Percentiles rank a stretch among this genome's conserved stretches.
Evolutionary conservation across 2,888 invertebrate genomes (phyloP).

Genomic region (Stenodera caucasica): DNA sequence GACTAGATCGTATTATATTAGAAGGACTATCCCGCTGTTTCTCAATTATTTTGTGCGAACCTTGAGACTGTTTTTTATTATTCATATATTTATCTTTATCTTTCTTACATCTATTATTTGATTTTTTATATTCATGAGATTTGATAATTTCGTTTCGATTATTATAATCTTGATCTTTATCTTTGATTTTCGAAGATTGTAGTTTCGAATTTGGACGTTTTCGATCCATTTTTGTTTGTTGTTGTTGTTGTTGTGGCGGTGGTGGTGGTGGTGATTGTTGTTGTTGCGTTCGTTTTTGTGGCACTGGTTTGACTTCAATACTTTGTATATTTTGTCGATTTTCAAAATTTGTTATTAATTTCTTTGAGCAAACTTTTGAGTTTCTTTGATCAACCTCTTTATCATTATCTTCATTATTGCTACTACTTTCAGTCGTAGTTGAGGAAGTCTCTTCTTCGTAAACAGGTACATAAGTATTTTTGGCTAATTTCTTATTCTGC

Average conservation of each 20-base stretch:
- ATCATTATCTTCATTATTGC: conserved; percentile 62
- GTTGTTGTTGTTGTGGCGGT: conserved; percentile 17
- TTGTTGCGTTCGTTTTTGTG: conserved; percentile 27
- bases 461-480: conserved; percentile 44
- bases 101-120: conserved; percentile 12
- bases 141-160: background rate
- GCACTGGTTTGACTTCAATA: conserved; percentile 27
- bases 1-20: conserved; percentile 2
- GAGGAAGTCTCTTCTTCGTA: conserved; percentile 71
- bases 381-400: conserved; percentile 43
- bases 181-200: background rate
- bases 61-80: conserved; percentile 14
- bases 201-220: conserved; percentile 18
- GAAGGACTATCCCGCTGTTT: conserved; percentile 23
- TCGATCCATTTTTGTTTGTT: conserved; percentile 27
- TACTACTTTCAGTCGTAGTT: conserved; percentile 71
- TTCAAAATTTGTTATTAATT: conserved; percentile 28
- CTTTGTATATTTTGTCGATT: conserved; percentile 19
- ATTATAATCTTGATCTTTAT: background rate
- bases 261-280: conserved; percentile 18
- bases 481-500: conserved; percentile 48
- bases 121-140: conserved; percentile 10
- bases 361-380: conserved; percentile 35
- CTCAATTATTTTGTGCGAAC: conserved; percentile 24
- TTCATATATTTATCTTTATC: conserved; percentile 22